Conservation (phyloP, 2,888 invertebrate genomes). For the Lomographa bimaculata region DNA sequence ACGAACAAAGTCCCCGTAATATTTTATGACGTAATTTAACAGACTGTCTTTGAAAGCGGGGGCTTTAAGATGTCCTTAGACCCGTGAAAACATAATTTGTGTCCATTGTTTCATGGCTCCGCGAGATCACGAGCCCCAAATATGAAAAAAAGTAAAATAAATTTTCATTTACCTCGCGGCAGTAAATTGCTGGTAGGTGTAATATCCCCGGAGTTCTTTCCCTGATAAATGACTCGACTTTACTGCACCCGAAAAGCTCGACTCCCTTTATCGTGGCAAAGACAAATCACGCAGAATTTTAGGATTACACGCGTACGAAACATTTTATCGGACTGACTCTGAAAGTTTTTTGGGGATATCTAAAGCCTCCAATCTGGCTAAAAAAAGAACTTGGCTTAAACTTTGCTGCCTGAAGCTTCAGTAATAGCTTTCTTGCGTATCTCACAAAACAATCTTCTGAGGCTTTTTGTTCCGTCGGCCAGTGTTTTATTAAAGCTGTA, state of each 20-base stretch:
- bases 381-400: constrained; percentile 61
- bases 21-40: constrained; percentile 72
- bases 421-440: constrained; percentile 52
- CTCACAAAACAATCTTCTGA: constrained; percentile 22
- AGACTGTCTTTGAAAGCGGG: constrained; percentile 57
- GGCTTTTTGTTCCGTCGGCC: constrained; percentile 16
- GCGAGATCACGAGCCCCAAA: constrained; percentile 31
- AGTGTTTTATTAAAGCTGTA: constrained; percentile 16
- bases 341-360: constrained; percentile 66
- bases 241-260: constrained; percentile 44
- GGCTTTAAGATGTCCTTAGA: constrained; percentile 51
- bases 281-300: constrained; percentile 69
- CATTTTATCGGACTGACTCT: constrained; percentile 66
- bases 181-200: constrained; percentile 21
- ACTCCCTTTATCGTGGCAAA: constrained; percentile 56
- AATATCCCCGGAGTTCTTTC: constrained; percentile 30
- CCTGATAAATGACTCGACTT: constrained; percentile 42
- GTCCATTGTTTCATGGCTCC: constrained; percentile 42
- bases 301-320: constrained; percentile 71
- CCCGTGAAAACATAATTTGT: constrained; percentile 45
- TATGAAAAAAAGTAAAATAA: constrained; percentile 40
- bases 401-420: constrained; percentile 61
- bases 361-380: constrained; percentile 64
- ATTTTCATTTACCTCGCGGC: constrained; percentile 30
- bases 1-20: constrained; percentile 63